These are phyloP conservation scores for Sycophila sp. DNA, from an alignment of 1,140 invertebrate genomes.

Conservation along the genomic window DNA sequence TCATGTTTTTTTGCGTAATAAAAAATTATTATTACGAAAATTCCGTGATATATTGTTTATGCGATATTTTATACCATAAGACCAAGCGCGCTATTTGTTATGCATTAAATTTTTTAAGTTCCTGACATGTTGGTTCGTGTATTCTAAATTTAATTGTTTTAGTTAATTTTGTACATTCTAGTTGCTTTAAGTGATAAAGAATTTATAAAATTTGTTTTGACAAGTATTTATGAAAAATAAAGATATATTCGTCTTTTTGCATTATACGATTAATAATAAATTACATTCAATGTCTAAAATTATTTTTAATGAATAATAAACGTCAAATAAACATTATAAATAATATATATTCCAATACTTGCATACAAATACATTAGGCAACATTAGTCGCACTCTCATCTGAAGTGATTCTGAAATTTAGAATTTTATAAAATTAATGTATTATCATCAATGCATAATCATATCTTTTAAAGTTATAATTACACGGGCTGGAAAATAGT, in stretches of 20 bases:
- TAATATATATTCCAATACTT: constrained; percentile 17
- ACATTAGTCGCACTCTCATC: background rate
- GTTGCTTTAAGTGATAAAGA: background rate
- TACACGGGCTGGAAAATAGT: background rate
- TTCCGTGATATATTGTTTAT: constrained; percentile 16
- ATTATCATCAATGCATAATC: background rate
- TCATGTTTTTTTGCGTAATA: constrained; percentile 30
- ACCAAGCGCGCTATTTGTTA: background rate
- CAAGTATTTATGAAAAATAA: constrained; percentile 10
- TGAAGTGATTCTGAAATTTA: constrained; percentile 3
- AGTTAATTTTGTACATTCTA: background rate
- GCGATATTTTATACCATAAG: constrained; percentile 10
- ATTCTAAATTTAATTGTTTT: constrained; percentile 2
- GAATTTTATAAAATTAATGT: constrained; percentile 3
- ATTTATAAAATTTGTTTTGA: background rate
- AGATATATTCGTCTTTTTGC: background rate
- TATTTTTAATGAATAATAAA: constrained; percentile 9
- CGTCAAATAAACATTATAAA: constrained; percentile 27
- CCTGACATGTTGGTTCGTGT: constrained; percentile 10
- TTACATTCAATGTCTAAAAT: constrained; percentile 19
- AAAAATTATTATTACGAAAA: constrained; percentile 19
- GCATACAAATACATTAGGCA: constrained; percentile 10
- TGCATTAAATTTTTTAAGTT: constrained; percentile 13
- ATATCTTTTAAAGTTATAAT: constrained; percentile 11
- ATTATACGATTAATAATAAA: constrained; percentile 29